Evolutionary conservation across 2,113 vertebrate genomes (phyloP).

Genomic region (Hyperopisus bebe): DNA sequence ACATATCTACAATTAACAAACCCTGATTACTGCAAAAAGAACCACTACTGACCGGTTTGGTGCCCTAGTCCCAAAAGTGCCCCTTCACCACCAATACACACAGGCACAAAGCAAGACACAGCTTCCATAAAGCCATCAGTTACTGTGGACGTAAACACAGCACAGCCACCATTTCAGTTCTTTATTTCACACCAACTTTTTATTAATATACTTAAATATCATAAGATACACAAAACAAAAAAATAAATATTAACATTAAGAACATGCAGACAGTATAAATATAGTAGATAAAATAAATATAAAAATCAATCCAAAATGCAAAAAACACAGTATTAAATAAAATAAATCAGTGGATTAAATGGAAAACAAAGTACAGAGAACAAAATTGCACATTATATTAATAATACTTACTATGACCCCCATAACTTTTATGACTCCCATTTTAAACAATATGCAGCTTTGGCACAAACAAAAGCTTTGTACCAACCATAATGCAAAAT

Average conservation of each 20-base stretch:
- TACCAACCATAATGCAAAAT: neutral
- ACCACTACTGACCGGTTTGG: neutral
- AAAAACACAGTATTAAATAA: neutral
- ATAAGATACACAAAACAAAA: neutral
- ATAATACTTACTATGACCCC: neutral
- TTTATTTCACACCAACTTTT: neutral
- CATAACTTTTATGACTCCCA: neutral
- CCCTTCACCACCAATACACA: neutral
- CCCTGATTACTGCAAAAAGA: neutral
- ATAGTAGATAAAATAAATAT: neutral
- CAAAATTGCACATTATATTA: neutral
- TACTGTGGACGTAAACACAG: neutral
- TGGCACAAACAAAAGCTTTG: neutral
- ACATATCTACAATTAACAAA: neutral
- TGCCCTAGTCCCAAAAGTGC: neutral
- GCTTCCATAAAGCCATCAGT: neutral
- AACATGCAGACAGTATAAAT: neutral
- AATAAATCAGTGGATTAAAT: neutral
- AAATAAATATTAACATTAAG: neutral
- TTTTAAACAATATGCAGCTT: neutral
- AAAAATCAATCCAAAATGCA: neutral
- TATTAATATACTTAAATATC: neutral
- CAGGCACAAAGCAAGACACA: neutral
- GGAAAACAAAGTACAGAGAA: neutral
- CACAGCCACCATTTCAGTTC: neutral